Evolutionary conservation across 2,113 vertebrate species (phyloP).

Genomic region (Tragelaphus buxtoni): DNA sequence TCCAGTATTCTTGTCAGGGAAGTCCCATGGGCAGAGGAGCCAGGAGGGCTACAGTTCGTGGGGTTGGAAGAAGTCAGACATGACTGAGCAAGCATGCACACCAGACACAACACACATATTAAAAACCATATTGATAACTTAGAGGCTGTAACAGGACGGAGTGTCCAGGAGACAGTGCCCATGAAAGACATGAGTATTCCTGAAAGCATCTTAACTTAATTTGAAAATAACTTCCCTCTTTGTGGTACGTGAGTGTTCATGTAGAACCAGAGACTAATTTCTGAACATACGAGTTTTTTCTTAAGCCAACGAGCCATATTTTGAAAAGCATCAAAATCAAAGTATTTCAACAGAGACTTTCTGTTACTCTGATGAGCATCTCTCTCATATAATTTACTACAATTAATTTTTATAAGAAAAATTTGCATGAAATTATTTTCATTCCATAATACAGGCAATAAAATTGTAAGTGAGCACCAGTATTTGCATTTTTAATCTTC

Average conservation of each 20-base stretch:
- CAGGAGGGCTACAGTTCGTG: not conserved
- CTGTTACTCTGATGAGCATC: not conserved
- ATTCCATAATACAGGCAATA: not conserved
- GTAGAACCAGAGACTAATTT: not conserved
- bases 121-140: not conserved
- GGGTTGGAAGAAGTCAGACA: not conserved
- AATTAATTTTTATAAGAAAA: not conserved
- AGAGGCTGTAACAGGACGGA: not conserved
- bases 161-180: not conserved
- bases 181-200: not conserved
- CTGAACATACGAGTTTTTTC: not conserved
- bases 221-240: not conserved
- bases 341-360: not conserved
- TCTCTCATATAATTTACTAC: not conserved
- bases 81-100: not conserved
- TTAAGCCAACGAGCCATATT: not conserved
- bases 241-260: not conserved
- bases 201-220: not conserved
- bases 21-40: not conserved
- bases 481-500: not conserved
- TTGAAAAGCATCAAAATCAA: not conserved
- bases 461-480: not conserved
- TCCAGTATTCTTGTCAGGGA: not conserved
- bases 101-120: not conserved
- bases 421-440: not conserved